A percentile compares a stretch with the other conserved stretches of the same genome.
These are phyloP conservation scores for Drosophila repleta DNA, from an alignment of 1,140 invertebrate genomes.

Conservation along the genomic window DNA sequence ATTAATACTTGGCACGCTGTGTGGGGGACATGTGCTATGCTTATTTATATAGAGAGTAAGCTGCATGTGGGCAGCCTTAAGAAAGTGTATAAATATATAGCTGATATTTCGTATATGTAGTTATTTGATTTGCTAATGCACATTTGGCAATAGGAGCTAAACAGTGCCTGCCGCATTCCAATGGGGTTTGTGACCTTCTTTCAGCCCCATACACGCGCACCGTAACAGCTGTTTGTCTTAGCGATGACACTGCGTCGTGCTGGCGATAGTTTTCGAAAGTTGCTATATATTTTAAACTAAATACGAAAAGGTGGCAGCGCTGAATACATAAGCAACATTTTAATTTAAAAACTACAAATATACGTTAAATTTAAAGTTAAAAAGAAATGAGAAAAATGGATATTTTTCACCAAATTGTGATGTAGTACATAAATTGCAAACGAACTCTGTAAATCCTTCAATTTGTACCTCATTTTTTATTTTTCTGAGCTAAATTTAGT, in stretches of 20 bases:
- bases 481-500: too few species aligned
- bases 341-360: not conserved
- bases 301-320: not conserved
- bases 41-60: not conserved
- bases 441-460: too few species aligned
- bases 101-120: not conserved
- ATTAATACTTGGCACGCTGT: not conserved
- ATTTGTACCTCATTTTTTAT: too few species aligned
- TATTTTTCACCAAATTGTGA: too few species aligned
- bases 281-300: slow-evolving; percentile 11
- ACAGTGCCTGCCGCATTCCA: slow-evolving; percentile 50
- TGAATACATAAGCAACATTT: not conserved
- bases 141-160: slow-evolving; percentile 34
- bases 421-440: too few species aligned
- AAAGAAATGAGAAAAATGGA: too few species aligned
- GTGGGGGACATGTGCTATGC: not conserved
- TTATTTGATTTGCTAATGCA: not conserved
- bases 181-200: slow-evolving; percentile 70
- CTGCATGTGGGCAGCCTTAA: not conserved
- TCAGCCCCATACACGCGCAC: slow-evolving; percentile 38
- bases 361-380: too few species aligned
- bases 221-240: slow-evolving; percentile 55
- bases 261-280: slow-evolving; percentile 34
- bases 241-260: slow-evolving; percentile 40
- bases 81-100: not conserved